phyloP scores from a whole-genome alignment of 2,888 invertebrate genomes.

The Pterostichus niger region DNA sequence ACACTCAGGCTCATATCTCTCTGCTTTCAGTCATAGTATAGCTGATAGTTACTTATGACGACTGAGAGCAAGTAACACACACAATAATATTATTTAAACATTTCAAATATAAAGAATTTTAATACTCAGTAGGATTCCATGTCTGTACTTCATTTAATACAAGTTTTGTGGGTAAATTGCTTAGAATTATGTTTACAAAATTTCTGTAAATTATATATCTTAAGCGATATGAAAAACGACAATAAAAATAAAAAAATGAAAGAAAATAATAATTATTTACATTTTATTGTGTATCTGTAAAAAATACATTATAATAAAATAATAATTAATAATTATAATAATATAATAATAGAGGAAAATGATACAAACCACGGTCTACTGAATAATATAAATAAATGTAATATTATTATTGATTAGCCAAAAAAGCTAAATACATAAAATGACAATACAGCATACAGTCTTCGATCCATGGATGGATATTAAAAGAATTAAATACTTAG shows the following conservation, averaged over 20 bases:
- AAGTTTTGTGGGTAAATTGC: constrained; percentile 36
- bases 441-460: constrained; percentile 72
- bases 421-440: constrained; percentile 63
- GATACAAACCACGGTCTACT: constrained; percentile 64
- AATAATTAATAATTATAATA: constrained; percentile 47
- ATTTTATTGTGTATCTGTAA: constrained; percentile 66
- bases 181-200: constrained; percentile 14
- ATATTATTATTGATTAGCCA: constrained; percentile 62
- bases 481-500: constrained; percentile 71
- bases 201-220: not conserved
- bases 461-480: constrained; percentile 73
- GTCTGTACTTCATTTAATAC: constrained; percentile 65
- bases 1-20: constrained; percentile 66
- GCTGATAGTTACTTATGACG: constrained; percentile 59
- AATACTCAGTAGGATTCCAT: constrained; percentile 52
- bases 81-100: constrained; percentile 66
- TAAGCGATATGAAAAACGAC: constrained; percentile 53
- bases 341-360: constrained; percentile 64
- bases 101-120: constrained; percentile 66
- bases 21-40: constrained; percentile 64
- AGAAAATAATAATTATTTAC: constrained; percentile 64
- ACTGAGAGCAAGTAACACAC: constrained; percentile 65
- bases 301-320: constrained; percentile 64
- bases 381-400: constrained; percentile 64
- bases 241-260: constrained; percentile 54